Conservation (phyloP, 1,140 invertebrate species). For the Macrotrachela quadricornifera region DNA sequence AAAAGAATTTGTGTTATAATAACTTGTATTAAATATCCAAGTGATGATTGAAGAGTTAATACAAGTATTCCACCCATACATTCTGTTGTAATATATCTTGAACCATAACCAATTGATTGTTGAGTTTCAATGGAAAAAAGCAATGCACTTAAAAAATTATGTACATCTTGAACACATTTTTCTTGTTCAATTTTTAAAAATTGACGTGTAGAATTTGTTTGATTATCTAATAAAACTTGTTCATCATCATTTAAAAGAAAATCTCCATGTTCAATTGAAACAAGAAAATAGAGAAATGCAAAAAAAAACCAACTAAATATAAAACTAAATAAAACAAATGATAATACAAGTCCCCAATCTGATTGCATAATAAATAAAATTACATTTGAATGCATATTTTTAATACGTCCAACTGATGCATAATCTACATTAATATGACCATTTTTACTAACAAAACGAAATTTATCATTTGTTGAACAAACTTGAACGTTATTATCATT, state of each 20-base stretch:
- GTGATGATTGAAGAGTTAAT: not conserved
- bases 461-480: too few relatives aligned
- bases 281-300: not conserved
- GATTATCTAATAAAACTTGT: too few relatives aligned
- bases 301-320: slow-evolving; percentile 8
- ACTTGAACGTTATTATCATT: too few relatives aligned
- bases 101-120: slow-evolving; percentile 9
- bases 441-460: too few relatives aligned
- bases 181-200: too few relatives aligned
- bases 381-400: too few relatives aligned
- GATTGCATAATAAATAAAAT: too few relatives aligned
- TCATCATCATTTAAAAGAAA: too few relatives aligned
- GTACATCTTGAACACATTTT: not conserved
- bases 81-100: slow-evolving; percentile 5
- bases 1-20: not conserved
- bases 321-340: slow-evolving; percentile 2
- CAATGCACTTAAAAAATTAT: slow-evolving; percentile 1
- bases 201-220: too few relatives aligned
- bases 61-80: slow-evolving; percentile 2
- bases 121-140: slow-evolving; percentile 9
- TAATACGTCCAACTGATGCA: too few relatives aligned
- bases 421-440: too few relatives aligned
- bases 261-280: too few relatives aligned
- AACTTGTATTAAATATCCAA: slow-evolving; percentile 6
- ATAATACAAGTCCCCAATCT: not conserved